Base-by-base conservation (phyloP, 2,797 vertebrate species). In the Acanthurus tractus region DNA sequence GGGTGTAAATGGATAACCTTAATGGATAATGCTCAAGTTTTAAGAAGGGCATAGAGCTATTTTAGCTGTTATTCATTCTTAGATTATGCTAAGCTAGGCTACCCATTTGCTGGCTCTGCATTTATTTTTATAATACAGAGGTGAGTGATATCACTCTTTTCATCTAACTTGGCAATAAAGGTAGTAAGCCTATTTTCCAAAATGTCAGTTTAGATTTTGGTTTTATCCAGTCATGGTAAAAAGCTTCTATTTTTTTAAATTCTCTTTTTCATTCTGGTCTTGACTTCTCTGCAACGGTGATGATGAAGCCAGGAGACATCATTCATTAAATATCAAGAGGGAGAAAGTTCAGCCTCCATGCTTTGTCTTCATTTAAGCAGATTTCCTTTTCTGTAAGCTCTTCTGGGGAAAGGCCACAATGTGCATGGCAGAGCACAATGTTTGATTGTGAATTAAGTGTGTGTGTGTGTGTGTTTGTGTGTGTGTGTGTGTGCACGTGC, bases 341-440 rank as follows among this genome's bases (percentile, higher is more conserved):
- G 61, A 64, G n/a, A 72, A 66, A 79, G 74, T 76, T 70, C 61
- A 78, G 58, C 69, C 68, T 82, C 52, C 8, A 63, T 62, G 72
- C 68, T 84, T 58, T 18, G 8, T 65, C 76, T 86, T 87, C 70
- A 58, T 87, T 87, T 83, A 23, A 34, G 61, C 63, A 49, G 38
- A 71, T 76, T 90, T 88, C 63, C 66, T 59, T 36, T 85, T 34
- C 57, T 72, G 71, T 93, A 88, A 89, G 86, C 88, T 87, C 63
- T 87, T 75, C 65, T 53, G 70, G 64, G 71, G 40, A 58, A 75
- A 72, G 12, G 38, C 36, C 63, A 25, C 20, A 73, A 57, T 79
- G 74, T 83, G 69, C 67, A 53, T 3, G 52, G 76, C 50, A 44
- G 55, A 75, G 74, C 70, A 76, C 44, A 69, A 61, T 52, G 29